Evolutionary conservation across 2,888 invertebrate species (phyloP).

Genomic region (Augiades crinisus): DNA sequence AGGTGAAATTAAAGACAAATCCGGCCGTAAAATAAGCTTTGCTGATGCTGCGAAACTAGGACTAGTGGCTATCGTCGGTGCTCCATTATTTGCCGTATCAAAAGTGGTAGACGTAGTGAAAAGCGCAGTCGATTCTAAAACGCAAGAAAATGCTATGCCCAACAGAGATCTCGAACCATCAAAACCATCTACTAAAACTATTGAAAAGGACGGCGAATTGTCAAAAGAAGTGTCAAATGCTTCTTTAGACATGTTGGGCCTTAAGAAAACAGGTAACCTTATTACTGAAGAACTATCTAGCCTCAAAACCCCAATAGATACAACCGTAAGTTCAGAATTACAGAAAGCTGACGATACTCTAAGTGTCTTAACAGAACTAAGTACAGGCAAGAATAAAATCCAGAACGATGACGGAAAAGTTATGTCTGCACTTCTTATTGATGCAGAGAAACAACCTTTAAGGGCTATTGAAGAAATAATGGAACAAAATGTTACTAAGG

Average conservation of each 20-base stretch:
- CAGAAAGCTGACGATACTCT: slow-evolving; percentile 9
- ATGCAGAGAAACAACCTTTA: slow-evolving; percentile 70
- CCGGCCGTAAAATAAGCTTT: slow-evolving; percentile 85
- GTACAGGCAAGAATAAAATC: not conserved
- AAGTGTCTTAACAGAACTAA: not conserved
- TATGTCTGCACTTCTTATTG: slow-evolving; percentile 63
- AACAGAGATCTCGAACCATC: not conserved
- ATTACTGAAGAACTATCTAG: not conserved
- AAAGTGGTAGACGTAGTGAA: slow-evolving; percentile 84
- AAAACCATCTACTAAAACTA: not conserved
- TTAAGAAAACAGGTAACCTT: not conserved
- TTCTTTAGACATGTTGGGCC: not conserved
- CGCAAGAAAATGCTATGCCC: slow-evolving; percentile 70
- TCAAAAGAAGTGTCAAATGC: not conserved
- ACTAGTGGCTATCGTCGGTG: slow-evolving; percentile 86
- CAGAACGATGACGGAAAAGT: slow-evolving; percentile 49
- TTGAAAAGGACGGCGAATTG: not conserved
- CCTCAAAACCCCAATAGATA: slow-evolving; percentile 4
- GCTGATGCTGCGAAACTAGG: slow-evolving; percentile 90
- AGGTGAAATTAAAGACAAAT: slow-evolving; percentile 84
- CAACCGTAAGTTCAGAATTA: slow-evolving; percentile 31
- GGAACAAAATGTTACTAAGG: slow-evolving; percentile 67
- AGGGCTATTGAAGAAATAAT: slow-evolving; percentile 73
- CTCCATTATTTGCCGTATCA: slow-evolving; percentile 86
- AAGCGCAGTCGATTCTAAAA: slow-evolving; percentile 85